Conservation (phyloP, 2,113 vertebrate species). For the Henicopernis longicauda region DNA sequence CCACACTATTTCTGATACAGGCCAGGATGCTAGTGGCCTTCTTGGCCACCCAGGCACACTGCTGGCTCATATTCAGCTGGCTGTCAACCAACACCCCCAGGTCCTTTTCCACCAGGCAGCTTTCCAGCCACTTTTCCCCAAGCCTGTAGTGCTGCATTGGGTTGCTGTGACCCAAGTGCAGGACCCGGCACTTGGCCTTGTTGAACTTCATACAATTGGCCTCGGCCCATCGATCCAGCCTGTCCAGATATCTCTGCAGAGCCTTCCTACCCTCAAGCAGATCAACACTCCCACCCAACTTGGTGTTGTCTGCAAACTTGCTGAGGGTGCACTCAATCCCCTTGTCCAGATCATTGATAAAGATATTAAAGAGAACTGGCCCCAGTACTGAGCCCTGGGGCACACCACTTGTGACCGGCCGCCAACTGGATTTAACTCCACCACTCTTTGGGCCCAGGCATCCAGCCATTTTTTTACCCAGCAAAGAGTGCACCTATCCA, state of each 20-base stretch:
- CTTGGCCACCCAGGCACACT: background rate
- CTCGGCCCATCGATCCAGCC: accelerated
- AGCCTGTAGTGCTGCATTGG: background rate
- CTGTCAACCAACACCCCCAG: accelerated
- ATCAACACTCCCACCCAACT: background rate
- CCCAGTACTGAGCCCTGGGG: too few relatives aligned
- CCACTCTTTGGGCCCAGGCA: too few relatives aligned
- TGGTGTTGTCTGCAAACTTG: background rate
- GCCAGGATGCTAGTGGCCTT: background rate
- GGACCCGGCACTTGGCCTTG: background rate
- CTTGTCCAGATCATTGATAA: background rate
- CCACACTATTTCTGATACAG: accelerated
- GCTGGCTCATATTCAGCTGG: background rate
- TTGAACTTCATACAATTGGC: background rate
- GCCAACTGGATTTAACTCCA: too few relatives aligned
- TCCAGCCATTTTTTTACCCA: too few relatives aligned
- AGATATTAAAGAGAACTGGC: too few relatives aligned
- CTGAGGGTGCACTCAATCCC: background rate
- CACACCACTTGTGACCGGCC: too few relatives aligned
- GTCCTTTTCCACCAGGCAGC: background rate
- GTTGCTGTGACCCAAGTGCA: background rate
- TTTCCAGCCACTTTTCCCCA: background rate
- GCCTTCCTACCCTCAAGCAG: background rate
- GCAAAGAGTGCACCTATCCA: too few relatives aligned
- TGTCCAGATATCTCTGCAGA: background rate